Evolutionary conservation across 2,797 vertebrate genomes (phyloP).

Genomic region (Enteromius mattozi): DNA sequence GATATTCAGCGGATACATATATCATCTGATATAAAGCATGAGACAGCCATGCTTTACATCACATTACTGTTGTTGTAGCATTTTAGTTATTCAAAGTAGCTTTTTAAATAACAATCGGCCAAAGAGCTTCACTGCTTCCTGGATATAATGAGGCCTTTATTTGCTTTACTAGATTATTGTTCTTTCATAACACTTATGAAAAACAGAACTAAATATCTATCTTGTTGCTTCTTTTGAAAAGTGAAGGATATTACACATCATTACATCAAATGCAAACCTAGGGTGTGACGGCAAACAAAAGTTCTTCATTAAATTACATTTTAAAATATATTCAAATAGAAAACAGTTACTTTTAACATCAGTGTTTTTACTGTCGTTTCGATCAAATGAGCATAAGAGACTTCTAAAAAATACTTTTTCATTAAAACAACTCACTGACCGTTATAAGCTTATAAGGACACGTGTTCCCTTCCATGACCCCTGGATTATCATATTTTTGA

Average conservation of each 20-base stretch:
- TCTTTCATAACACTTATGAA: slow-evolving; percentile 40
- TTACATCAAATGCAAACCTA: slow-evolving; percentile 34
- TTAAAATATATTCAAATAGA: not conserved
- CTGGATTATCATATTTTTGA: not conserved
- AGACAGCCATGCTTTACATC: not conserved
- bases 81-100: not conserved
- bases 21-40: slow-evolving; percentile 16
- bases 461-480: not conserved
- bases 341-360: not conserved
- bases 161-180: slow-evolving; percentile 9
- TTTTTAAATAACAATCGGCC: not conserved
- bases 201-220: slow-evolving; percentile 33
- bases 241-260: not conserved
- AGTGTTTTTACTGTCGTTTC: not conserved
- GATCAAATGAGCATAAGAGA: not conserved
- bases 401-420: not conserved
- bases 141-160: not conserved
- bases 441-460: not conserved
- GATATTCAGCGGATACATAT: slow-evolving; percentile 14
- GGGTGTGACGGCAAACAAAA: slow-evolving; percentile 40
- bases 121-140: not conserved
- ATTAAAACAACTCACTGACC: too few species aligned
- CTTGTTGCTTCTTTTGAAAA: not conserved
- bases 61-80: not conserved
- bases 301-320: not conserved